Evolutionary conservation across 2,113 vertebrate genomes (phyloP), one percentile per base, ranked within the genome.

Genomic region (Serinus canaria): DNA sequence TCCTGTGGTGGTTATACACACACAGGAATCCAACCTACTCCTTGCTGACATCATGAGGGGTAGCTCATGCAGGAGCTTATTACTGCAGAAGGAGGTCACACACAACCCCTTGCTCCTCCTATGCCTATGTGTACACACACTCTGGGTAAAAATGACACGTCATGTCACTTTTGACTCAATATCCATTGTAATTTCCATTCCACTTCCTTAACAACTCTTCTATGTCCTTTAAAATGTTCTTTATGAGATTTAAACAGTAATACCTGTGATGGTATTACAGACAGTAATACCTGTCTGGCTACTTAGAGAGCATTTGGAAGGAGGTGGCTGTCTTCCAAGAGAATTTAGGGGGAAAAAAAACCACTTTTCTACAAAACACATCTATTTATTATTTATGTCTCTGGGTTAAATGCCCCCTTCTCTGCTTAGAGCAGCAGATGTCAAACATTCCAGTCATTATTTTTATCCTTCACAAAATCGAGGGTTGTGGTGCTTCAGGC

Each of bases 71-170:
- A 17, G 7, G n/a, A 83, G 5, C 15, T 21, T 28, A 6, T 47
- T 69, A 6, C 10, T 63, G 43, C 28, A 62, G 27, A 7, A 44
- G 35, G n/a, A 63, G 14, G 14, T 74, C 39, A 39, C 19, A 33
- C 60, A 63, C 10, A 63, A 4, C 20, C 15, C 24, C 2, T 4
- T 1, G 0, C 30, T 15, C 1, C 27, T 66, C 6, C 11, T 10
- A 2, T 6, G 15, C 0, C 0, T 59, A 6, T 41, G 13, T 28
- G 7, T 44, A 22, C 15, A 47, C 14, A 37, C 1, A 4, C 1
- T 33, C 14, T 33, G 6, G 39, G 41, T 63, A 70, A 89, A 78
- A 91, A 31, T 43, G 33, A 39, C 27, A 55, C 0, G 0, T 4
- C 27, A 22, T 56, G 56, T 41, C 30, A 73, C 60, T 84, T 94